These are phyloP conservation scores for Apoderus coryli DNA, from an alignment of 2,888 invertebrate genomes.

Conservation along the genomic window DNA sequence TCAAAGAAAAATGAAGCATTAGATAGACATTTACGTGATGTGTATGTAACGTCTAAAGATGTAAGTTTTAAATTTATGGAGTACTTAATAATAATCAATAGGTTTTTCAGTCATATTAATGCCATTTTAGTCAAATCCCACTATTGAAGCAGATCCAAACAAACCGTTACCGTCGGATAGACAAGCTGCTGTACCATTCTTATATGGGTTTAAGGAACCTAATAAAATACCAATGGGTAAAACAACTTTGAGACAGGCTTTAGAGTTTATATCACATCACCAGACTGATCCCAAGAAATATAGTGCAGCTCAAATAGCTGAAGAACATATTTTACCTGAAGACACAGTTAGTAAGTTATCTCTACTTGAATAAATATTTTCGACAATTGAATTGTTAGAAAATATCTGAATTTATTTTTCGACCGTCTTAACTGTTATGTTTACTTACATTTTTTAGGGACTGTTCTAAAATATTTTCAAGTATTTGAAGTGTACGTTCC, in stretches of 20 bases:
- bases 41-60: conserved; percentile 53
- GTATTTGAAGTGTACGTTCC: conserved; percentile 53
- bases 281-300: conserved; percentile 43
- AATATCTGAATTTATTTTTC: too few relatives aligned
- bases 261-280: conserved; percentile 52
- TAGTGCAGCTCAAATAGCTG: conserved; percentile 45
- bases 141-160: conserved; percentile 26
- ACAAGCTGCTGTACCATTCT: conserved; percentile 36
- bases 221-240: conserved; percentile 43
- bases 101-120: too few relatives aligned
- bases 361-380: conserved; percentile 4
- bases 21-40: conserved; percentile 48
- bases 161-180: conserved; percentile 47
- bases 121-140: conserved; percentile 1
- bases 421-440: too few relatives aligned
- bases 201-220: conserved; percentile 58
- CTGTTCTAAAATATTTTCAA: conserved; percentile 41
- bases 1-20: conserved; percentile 46
- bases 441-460: conserved; percentile 20
- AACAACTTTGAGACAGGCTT: conserved; percentile 45
- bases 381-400: conserved; percentile 2
- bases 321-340: conserved; percentile 51
- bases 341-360: conserved; percentile 39
- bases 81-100: too few relatives aligned
- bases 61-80: too few relatives aligned